phyloP scores from a whole-genome alignment of 2,797 vertebrate species.

The Masticophis lateralis region DNA sequence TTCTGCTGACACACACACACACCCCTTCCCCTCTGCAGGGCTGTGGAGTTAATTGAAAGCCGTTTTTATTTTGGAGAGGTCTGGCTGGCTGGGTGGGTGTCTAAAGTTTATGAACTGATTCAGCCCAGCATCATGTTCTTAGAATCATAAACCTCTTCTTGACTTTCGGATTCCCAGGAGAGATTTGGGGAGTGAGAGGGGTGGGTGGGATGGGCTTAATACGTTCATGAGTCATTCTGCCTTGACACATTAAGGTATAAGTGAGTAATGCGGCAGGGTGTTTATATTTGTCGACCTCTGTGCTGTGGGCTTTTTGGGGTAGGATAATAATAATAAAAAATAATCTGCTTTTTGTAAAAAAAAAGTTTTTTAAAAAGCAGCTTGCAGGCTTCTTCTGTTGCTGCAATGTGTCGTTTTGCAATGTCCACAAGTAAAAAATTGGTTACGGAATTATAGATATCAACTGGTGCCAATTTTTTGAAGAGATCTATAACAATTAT shows the following conservation, averaged over 20 bases:
- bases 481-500: too few relatives aligned
- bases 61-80: background rate
- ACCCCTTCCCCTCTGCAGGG: background rate
- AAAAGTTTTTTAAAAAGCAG: too few relatives aligned
- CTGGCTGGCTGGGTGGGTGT: background rate
- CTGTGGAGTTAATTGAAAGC: background rate
- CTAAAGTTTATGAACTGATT: background rate
- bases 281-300: constrained; percentile 12
- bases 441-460: too few relatives aligned
- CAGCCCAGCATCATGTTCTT: background rate
- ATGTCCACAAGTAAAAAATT: too few relatives aligned
- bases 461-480: too few relatives aligned
- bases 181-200: background rate
- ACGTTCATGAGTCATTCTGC: background rate
- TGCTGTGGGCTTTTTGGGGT: background rate
- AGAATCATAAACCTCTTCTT: constrained; percentile 21
- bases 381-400: too few relatives aligned
- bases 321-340: background rate
- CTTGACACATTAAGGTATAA: background rate
- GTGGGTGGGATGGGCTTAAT: background rate
- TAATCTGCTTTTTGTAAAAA: background rate
- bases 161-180: constrained; percentile 5
- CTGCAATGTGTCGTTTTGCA: too few relatives aligned
- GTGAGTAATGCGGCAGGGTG: background rate
- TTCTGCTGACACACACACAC: too few relatives aligned